A percentile compares a stretch with the other conserved stretches of the same genome.
Evolutionary conservation across 2,113 vertebrate genomes (phyloP).

Genomic region (Pseudopodoces humilis): DNA sequence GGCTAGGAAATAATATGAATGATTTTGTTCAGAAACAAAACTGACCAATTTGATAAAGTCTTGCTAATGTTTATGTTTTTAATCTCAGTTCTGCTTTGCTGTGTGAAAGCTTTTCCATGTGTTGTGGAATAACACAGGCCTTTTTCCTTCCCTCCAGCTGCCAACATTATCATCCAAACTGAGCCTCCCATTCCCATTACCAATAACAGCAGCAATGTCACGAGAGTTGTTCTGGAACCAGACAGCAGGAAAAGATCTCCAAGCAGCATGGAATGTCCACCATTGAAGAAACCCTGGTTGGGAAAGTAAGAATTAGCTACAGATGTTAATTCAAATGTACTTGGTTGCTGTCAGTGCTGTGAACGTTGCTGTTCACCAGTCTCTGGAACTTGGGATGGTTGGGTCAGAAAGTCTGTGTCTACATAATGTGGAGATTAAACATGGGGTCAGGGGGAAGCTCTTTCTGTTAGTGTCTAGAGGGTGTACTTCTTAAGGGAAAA

Average conservation of each 20-base stretch:
- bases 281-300: constrained; percentile 90
- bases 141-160: constrained; percentile 76
- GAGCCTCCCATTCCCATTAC: constrained; percentile 82
- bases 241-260: constrained; percentile 88
- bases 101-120: not conserved
- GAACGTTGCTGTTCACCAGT: fast-evolving
- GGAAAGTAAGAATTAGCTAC: constrained; percentile 85
- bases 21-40: not conserved
- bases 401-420: not conserved
- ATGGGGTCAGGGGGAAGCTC: not conserved
- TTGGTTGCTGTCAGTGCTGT: not conserved
- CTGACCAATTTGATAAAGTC: not conserved
- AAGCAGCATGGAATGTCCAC: constrained; percentile 80
- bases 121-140: not conserved
- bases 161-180: constrained; percentile 94
- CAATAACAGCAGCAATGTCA: constrained; percentile 76
- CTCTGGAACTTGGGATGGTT: not conserved
- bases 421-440: not conserved
- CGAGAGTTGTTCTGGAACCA: constrained; percentile 87
- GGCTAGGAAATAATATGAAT: not conserved
- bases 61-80: not conserved
- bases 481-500: not conserved
- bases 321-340: not conserved
- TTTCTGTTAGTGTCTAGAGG: not conserved
- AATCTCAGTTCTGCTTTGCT: not conserved